These are phyloP conservation scores for Adelges cooleyi DNA, from an alignment of 1,140 invertebrate genomes.

Conservation along the genomic window DNA sequence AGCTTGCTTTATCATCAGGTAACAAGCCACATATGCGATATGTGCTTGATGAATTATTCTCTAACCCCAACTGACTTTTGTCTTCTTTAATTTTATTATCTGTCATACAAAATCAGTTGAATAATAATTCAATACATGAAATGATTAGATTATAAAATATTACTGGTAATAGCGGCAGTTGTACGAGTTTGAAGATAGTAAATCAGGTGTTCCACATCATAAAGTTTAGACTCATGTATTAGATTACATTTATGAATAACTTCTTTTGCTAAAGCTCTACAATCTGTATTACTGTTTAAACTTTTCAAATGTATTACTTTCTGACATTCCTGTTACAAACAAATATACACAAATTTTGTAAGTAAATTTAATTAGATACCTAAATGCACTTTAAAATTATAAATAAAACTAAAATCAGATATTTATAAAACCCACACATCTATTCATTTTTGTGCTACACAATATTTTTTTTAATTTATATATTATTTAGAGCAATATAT, in stretches of 20 bases:
- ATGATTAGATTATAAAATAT: too few species aligned
- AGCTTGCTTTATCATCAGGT: constrained; percentile 46
- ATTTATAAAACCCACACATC: too few species aligned
- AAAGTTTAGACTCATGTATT: constrained; percentile 70
- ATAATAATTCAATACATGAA: too few species aligned
- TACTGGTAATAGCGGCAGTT: constrained; percentile 39
- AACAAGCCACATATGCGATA: constrained; percentile 2
- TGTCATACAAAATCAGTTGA: background rate
- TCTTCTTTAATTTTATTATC: constrained; percentile 23
- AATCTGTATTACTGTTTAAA: constrained; percentile 67
- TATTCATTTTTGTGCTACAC: too few species aligned
- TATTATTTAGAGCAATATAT: too few species aligned
- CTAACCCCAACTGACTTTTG: constrained; percentile 4
- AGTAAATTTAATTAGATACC: too few species aligned
- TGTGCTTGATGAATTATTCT: background rate
- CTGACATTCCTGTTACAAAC: constrained; percentile 54
- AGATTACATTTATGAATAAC: constrained; percentile 80
- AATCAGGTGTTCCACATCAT: constrained; percentile 83
- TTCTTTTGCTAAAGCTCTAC: constrained; percentile 66
- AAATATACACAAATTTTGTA: too few species aligned
- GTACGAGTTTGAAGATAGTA: constrained; percentile 80
- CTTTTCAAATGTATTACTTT: constrained; percentile 77
- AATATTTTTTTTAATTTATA: too few species aligned
- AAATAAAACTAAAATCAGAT: background rate
- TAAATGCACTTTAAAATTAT: background rate